These are phyloP conservation scores for Leptopilina clavipes DNA, from an alignment of 1,140 invertebrate species.

Conservation along the genomic window DNA sequence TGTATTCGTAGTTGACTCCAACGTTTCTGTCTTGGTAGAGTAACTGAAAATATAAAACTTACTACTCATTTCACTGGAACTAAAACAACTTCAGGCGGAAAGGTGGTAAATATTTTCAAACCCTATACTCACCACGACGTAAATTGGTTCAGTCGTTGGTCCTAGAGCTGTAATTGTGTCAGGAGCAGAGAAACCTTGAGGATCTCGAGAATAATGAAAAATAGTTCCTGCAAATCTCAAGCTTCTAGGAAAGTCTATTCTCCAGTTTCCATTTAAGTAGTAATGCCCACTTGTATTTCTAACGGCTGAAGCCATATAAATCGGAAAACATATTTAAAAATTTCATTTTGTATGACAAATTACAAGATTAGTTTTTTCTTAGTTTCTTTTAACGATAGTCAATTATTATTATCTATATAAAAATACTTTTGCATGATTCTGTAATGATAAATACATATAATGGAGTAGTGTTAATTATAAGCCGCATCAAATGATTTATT, in stretches of 20 bases:
- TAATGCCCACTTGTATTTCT: conserved; percentile 88
- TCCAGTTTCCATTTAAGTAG: conserved; percentile 95
- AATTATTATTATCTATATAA: no score
- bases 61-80: conserved; percentile 33
- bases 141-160: conserved; percentile 90
- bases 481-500: no score
- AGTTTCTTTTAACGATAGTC: no score
- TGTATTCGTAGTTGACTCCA: conserved; percentile 94
- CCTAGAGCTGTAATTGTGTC: conserved; percentile 89
- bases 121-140: conserved; percentile 84
- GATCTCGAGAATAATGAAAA: conserved; percentile 91
- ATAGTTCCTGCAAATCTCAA: conserved; percentile 86
- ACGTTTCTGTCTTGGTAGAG: conserved; percentile 90
- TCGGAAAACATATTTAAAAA: conserved; percentile 36
- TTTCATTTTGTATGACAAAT: no score
- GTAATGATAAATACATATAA: no score
- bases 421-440: no score
- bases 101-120: neutral
- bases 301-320: conserved; percentile 79
- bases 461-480: no score
- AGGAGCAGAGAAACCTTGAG: conserved; percentile 86
- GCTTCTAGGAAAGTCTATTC: conserved; percentile 90
- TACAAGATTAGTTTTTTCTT: no score
- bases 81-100: neutral
- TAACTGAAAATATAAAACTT: conserved; percentile 77